Percentiles rank a stretch among this genome's conserved stretches.
These are phyloP conservation scores for Nycticryphes semicollaris DNA, from an alignment of 2,113 vertebrate species.

Conservation along the genomic window DNA sequence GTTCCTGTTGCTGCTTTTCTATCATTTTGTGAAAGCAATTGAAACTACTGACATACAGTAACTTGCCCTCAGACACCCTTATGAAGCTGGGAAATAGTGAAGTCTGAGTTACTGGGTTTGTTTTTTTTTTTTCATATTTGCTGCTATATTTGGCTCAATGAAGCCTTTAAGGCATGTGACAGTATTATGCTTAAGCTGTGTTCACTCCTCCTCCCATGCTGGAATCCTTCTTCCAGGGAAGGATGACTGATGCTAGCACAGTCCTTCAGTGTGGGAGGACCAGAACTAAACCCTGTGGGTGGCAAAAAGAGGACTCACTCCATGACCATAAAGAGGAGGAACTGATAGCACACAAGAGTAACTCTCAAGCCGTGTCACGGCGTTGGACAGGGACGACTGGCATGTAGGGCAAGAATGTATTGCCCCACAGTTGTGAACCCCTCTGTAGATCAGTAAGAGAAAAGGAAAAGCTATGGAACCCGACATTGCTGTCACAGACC, in stretches of 20 bases:
- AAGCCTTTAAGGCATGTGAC: neutral
- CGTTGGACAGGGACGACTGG: neutral
- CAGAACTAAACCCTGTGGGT: neutral
- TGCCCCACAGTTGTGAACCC: neutral
- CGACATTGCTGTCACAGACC: neutral
- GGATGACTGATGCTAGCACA: neutral
- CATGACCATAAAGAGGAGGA: neutral
- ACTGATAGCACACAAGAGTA: neutral
- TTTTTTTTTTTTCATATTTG: neutral
- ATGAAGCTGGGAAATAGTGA: neutral
- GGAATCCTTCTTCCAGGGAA: neutral
- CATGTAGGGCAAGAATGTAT: neutral
- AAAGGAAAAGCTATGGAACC: neutral
- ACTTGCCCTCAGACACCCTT: neutral
- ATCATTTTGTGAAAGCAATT: neutral
- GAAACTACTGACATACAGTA: neutral
- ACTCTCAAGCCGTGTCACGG: neutral
- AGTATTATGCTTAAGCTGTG: neutral
- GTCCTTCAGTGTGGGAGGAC: neutral
- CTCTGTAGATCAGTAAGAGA: neutral
- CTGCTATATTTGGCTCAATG: neutral
- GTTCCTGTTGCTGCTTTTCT: slow-evolving; percentile 3
- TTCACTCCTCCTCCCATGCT: neutral
- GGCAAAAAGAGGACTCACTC: neutral
- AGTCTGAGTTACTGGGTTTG: neutral